Evolutionary conservation across 2,888 invertebrate genomes (phyloP).

Genomic region (Rhimphoctona megacephalus): DNA sequence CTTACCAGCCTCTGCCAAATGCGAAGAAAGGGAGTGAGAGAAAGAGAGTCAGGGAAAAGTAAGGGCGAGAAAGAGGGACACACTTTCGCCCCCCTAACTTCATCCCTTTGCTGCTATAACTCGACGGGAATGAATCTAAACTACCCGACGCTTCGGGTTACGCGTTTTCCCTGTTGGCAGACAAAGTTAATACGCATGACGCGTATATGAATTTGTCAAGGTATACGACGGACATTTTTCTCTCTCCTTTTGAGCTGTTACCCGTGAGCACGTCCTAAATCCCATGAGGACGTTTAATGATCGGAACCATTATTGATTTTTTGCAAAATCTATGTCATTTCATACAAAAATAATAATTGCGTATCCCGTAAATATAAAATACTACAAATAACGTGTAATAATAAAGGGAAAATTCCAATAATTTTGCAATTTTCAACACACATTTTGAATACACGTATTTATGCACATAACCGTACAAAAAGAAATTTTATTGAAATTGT

Average conservation of each 20-base stretch:
- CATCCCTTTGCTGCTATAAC: conserved; percentile 26
- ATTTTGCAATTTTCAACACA: not conserved
- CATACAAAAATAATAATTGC: not conserved
- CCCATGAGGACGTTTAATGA: not conserved
- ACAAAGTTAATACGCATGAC: conserved; percentile 44
- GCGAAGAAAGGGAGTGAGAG: conserved; percentile 25
- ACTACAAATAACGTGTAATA: not conserved
- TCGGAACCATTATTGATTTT: not conserved
- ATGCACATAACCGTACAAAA: not conserved
- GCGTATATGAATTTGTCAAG: conserved; percentile 26
- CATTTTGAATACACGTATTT: not conserved
- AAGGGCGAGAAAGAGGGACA: not conserved
- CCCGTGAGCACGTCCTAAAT: not conserved
- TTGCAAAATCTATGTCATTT: not conserved
- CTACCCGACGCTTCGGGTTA: conserved; percentile 43
- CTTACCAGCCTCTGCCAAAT: conserved; percentile 51
- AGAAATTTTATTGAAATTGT: not conserved
- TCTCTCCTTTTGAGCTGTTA: not conserved
- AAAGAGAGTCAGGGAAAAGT: conserved; percentile 16
- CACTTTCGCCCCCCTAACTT: conserved; percentile 17
- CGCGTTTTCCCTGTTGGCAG: conserved; percentile 43
- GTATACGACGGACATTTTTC: not conserved
- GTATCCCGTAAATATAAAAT: not conserved
- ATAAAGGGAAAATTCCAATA: not conserved
- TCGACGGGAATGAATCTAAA: conserved; percentile 58